These are phyloP conservation scores for Megalonaias nervosa DNA, from an alignment of 1,140 invertebrate species.

Conservation along the genomic window DNA sequence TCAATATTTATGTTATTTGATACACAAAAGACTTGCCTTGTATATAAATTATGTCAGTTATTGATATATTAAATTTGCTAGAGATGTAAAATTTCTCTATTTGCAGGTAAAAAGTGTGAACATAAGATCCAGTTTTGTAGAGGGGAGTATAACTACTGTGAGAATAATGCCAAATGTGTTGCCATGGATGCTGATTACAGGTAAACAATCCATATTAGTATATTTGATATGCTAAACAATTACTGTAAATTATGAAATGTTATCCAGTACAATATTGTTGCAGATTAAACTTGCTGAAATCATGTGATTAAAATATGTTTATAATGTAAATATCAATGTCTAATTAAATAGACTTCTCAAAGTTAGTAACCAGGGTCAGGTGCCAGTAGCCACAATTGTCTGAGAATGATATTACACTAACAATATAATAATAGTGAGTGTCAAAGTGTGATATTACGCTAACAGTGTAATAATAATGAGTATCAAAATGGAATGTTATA, in stretches of 20 bases:
- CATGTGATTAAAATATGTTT: too few relatives aligned
- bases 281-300: too few relatives aligned
- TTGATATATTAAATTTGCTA: constrained; percentile 46
- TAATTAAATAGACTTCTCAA: too few relatives aligned
- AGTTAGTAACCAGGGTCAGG: too few relatives aligned
- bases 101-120: constrained; percentile 68
- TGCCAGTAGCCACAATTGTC: too few relatives aligned
- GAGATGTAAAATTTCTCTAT: constrained; percentile 73
- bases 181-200: constrained; percentile 65
- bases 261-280: too few relatives aligned
- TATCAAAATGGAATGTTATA: too few relatives aligned
- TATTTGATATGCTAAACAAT: background rate
- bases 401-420: too few relatives aligned
- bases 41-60: constrained; percentile 34
- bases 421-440: too few relatives aligned
- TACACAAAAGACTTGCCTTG: constrained; percentile 1
- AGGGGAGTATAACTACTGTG: constrained; percentile 69
- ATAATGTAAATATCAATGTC: too few relatives aligned
- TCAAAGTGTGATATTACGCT: too few relatives aligned
- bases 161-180: constrained; percentile 71
- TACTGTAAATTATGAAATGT: background rate
- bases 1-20: background rate
- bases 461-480: too few relatives aligned
- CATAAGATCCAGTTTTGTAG: constrained; percentile 65
- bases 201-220: constrained; percentile 30